Evolutionary conservation across 2,113 vertebrate species (phyloP), one percentile per base, ranked within the genome.

Genomic region (Sinocyclocheilus maitianheensis): DNA sequence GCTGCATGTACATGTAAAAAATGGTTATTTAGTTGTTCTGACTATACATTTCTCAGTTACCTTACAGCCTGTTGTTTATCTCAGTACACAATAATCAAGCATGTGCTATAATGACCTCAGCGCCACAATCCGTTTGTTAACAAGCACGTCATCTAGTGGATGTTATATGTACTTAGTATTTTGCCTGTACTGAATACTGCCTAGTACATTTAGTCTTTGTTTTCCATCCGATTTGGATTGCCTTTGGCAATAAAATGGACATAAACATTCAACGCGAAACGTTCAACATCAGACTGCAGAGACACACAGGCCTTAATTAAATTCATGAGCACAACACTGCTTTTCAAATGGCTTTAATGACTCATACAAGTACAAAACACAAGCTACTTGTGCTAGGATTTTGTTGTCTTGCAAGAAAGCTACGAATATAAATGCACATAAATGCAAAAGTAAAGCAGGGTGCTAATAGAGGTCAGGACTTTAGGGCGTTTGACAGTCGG

Each of bases 311-410:
- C n/a, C 9, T 65, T 4, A 81, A 65, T 18, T 10, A 65, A 11
- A 81, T 46, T 48, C 14, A 65, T 20, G 4, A 65, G 40, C 14
- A 24, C n/a, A 81, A 5, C 37, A 65, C 60, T 80, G 65, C 51
- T 3, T 40, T 81, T 20, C 22, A 67, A 43, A n/a, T 12, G 43
- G 11, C n/a, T 87, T 84, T 81, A 81, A n/a, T 71, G 6, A 71
- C 0, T 10, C 11, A 0, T n/a, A 6, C 10, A n/a, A 48, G 20
- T 14, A 48, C 43, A 75, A 48, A n/a, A n/a, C 40, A 14, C 71
- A 74, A 22, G 10, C 10, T 26, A 63, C 62, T 12, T 13, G 71
- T 74, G 18, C 58, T 58, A 3, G 46, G 7, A 60, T 77, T 60
- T 14, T 14, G 12, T 77, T 51, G 69, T 72, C 18, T 40, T 20